Percentiles rank a stretch among this genome's conserved stretches.
Evolutionary conservation across 2,797 vertebrate species (phyloP).

Genomic region (Moxostoma hubbsi): DNA sequence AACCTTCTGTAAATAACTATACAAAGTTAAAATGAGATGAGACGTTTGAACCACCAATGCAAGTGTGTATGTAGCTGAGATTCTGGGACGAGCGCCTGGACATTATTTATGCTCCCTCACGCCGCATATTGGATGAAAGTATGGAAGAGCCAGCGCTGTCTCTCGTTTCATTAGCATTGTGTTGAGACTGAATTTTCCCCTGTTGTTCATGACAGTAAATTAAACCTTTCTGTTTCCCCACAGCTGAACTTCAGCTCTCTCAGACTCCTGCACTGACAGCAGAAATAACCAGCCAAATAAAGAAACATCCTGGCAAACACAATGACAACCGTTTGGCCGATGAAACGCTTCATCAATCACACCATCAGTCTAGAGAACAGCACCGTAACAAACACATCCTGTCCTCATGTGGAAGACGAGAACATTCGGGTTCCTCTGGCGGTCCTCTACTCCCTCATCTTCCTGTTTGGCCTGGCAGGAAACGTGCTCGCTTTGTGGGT

Average conservation of each 20-base stretch:
- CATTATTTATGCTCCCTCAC: neutral
- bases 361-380: neutral
- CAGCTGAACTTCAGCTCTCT: neutral
- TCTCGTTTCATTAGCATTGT: neutral
- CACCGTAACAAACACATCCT: slow-evolving; percentile 30
- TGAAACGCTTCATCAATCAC: neutral
- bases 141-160: neutral
- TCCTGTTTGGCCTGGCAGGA: slow-evolving; percentile 83
- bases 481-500: slow-evolving; percentile 89
- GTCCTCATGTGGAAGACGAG: slow-evolving; percentile 66
- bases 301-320: slow-evolving; percentile 1
- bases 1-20: neutral
- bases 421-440: slow-evolving; percentile 74
- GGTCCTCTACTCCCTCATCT: slow-evolving; percentile 83
- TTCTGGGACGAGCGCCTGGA: slow-evolving; percentile 12
- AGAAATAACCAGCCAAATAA: neutral
- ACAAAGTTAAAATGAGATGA: slow-evolving; percentile 2
- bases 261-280: neutral
- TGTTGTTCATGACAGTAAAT: neutral
- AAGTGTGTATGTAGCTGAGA: neutral
- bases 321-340: neutral
- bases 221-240: neutral
- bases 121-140: neutral
- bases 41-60: neutral
- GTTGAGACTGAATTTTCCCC: neutral